phyloP scores from a whole-genome alignment of 64 coral and sea anemone genomes.

The Porites lutea region DNA sequence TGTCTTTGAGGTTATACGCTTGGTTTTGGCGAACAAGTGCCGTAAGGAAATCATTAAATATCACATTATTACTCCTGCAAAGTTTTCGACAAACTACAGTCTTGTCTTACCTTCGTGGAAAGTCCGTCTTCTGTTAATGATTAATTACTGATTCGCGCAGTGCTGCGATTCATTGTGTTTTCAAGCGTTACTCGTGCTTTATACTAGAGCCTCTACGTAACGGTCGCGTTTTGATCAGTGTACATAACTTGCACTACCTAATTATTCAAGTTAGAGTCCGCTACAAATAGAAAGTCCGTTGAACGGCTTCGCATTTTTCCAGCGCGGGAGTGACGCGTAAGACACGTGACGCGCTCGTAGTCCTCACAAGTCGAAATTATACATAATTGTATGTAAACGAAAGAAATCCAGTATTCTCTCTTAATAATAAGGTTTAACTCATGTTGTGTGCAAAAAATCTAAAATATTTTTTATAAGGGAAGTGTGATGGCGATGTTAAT shows the following conservation, averaged over 20 bases:
- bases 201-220: no score
- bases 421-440: neutral
- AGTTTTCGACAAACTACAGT: no score
- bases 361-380: neutral
- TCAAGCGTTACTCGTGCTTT: no score
- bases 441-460: slow-evolving; percentile 32
- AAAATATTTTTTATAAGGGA: slow-evolving; percentile 52
- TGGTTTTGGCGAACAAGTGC: neutral
- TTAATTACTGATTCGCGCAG: no score
- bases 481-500: neutral
- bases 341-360: neutral
- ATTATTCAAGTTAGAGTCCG: neutral
- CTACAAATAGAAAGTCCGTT: neutral
- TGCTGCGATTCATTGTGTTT: no score
- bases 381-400: slow-evolving; percentile 2
- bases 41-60: neutral
- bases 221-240: neutral
- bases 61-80: no score
- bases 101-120: no score
- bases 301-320: neutral
- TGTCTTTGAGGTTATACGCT: neutral
- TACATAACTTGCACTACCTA: neutral
- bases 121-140: no score
- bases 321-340: neutral
- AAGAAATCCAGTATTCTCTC: neutral